These are phyloP conservation scores for Polydrusus tereticollis DNA, from an alignment of 2,888 invertebrate species.

Conservation along the genomic window DNA sequence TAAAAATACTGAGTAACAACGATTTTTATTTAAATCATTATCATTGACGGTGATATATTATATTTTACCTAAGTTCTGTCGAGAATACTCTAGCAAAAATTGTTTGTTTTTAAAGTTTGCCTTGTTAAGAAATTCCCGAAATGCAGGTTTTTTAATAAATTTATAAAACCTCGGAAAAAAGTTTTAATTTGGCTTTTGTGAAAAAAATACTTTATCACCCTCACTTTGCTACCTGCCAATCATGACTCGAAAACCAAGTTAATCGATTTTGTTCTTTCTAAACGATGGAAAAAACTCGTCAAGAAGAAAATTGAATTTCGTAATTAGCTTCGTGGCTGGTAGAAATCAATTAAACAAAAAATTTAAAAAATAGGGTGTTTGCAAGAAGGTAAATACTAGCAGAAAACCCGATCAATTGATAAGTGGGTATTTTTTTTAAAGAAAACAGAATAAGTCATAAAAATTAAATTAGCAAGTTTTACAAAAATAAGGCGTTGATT, in stretches of 20 bases:
- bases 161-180: background rate
- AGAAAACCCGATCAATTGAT: background rate
- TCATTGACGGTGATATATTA: no score
- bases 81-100: background rate
- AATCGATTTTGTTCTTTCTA: constrained; percentile 42
- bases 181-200: constrained; percentile 20
- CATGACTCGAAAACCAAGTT: constrained; percentile 33
- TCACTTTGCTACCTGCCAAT: constrained; percentile 37
- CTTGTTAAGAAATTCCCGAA: background rate
- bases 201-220: constrained; percentile 41
- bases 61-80: no score
- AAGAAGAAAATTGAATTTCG: constrained; percentile 44
- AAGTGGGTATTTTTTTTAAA: background rate
- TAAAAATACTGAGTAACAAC: no score
- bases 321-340: constrained; percentile 41
- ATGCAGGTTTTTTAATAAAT: background rate
- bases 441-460: no score
- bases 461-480: no score
- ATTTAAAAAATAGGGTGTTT: background rate
- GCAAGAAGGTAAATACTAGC: background rate
- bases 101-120: background rate
- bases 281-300: constrained; percentile 40
- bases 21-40: no score
- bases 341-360: constrained; percentile 9
- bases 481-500: no score